Evolutionary conservation across 2,797 vertebrate species (phyloP).

Genomic region (Tauraco hartlaubi): DNA sequence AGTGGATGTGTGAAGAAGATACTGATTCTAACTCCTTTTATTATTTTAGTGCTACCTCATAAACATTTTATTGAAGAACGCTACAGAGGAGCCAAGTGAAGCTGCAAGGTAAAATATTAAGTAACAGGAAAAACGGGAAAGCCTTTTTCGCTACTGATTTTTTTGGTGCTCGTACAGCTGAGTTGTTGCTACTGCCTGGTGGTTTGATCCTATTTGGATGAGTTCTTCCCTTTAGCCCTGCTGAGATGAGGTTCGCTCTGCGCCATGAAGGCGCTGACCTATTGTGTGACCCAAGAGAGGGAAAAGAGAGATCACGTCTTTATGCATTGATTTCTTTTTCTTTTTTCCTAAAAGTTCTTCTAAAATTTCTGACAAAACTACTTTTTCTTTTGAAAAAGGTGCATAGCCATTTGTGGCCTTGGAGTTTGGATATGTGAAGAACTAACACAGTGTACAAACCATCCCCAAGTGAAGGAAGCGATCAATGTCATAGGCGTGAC

Average conservation of each 20-base stretch:
- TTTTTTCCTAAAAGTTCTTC: background rate
- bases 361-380: background rate
- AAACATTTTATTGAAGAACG: conserved; percentile 91
- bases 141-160: background rate
- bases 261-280: background rate
- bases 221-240: background rate
- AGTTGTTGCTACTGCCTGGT: background rate
- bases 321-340: background rate
- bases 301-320: background rate
- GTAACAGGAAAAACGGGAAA: background rate
- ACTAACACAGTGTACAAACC: conserved; percentile 87
- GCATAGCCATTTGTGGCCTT: conserved; percentile 94
- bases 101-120: conserved; percentile 88
- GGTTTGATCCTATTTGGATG: background rate
- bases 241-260: background rate
- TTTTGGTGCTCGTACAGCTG: background rate
- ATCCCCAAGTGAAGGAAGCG: conserved; percentile 92
- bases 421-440: conserved; percentile 98
- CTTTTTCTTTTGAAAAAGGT: conserved; percentile 76
- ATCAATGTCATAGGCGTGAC: conserved; percentile 96
- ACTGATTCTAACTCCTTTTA: conserved; percentile 65
- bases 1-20: background rate
- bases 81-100: conserved; percentile 93
- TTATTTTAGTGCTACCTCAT: conserved; percentile 90
- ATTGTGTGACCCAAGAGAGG: background rate